Evolutionary conservation across 2,888 invertebrate species (phyloP).

Genomic region (Spodoptera exigua): DNA sequence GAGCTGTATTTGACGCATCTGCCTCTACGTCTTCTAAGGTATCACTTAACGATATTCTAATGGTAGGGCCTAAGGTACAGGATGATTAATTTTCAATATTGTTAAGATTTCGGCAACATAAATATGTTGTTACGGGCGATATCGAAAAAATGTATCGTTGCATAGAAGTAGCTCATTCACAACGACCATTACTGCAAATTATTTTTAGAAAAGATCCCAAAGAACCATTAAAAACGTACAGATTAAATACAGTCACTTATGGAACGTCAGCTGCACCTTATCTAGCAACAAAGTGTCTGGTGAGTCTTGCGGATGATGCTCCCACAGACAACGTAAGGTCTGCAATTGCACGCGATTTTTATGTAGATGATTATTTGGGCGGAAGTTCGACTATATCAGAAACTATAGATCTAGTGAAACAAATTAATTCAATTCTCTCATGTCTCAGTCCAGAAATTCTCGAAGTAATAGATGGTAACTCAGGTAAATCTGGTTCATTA

Average conservation of each 20-base stretch:
- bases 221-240: no score
- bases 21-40: neutral
- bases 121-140: conserved; percentile 4
- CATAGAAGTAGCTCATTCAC: neutral
- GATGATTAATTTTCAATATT: conserved; percentile 10
- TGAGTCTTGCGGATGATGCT: neutral
- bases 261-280: no score
- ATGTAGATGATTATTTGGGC: conserved; percentile 8
- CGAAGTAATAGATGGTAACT: no score
- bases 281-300: no score
- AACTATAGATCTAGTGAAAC: neutral
- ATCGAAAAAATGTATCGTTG: conserved; percentile 6
- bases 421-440: no score
- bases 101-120: conserved; percentile 14
- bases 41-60: conserved; percentile 2
- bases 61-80: conserved; percentile 3
- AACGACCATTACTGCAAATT: conserved; percentile 6
- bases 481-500: neutral
- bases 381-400: conserved; percentile 3
- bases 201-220: neutral
- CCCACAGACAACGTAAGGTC: conserved; percentile 3
- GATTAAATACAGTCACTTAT: no score
- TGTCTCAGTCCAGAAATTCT: no score
- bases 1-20: conserved; percentile 52
- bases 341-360: conserved; percentile 1